Evolutionary conservation across 2,113 vertebrate genomes (phyloP).

Genomic region (Tenrec ecaudatus): DNA sequence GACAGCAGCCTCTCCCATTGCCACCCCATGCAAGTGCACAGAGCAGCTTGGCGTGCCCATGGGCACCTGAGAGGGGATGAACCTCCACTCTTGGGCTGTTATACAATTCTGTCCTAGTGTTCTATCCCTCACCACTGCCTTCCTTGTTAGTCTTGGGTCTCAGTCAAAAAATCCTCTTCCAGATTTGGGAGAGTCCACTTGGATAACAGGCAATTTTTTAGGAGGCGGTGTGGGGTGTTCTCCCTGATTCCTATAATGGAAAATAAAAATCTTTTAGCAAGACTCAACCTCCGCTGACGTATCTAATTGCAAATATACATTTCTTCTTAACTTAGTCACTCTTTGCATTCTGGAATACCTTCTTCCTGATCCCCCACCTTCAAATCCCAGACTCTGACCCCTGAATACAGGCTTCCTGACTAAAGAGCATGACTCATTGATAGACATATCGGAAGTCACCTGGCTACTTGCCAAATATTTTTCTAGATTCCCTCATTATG

Average conservation of each 20-base stretch:
- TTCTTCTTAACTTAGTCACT: not conserved
- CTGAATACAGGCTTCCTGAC: not conserved
- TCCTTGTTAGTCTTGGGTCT: not conserved
- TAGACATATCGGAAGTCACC: too few relatives aligned
- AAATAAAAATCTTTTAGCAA: not conserved
- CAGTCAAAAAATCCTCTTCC: not conserved
- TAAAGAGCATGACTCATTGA: not conserved
- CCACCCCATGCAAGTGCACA: accelerated
- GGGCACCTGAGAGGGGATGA: not conserved
- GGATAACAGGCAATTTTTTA: not conserved
- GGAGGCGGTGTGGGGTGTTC: not conserved
- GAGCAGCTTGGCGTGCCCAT: accelerated
- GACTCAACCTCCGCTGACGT: not conserved
- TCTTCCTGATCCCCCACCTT: not conserved
- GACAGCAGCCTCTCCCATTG: accelerated
- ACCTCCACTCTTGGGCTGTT: not conserved
- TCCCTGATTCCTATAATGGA: not conserved
- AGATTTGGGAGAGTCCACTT: not conserved
- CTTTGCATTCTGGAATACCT: not conserved
- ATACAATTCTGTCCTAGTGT: not conserved
- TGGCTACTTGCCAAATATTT: not conserved
- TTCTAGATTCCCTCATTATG: accelerated
- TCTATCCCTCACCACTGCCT: not conserved
- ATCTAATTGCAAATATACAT: not conserved
- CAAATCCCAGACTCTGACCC: not conserved